Evolutionary conservation across 2,113 vertebrate species (phyloP), one percentile per base, ranked within the genome.

Genomic region (Pomatorhinus ruficollis): DNA sequence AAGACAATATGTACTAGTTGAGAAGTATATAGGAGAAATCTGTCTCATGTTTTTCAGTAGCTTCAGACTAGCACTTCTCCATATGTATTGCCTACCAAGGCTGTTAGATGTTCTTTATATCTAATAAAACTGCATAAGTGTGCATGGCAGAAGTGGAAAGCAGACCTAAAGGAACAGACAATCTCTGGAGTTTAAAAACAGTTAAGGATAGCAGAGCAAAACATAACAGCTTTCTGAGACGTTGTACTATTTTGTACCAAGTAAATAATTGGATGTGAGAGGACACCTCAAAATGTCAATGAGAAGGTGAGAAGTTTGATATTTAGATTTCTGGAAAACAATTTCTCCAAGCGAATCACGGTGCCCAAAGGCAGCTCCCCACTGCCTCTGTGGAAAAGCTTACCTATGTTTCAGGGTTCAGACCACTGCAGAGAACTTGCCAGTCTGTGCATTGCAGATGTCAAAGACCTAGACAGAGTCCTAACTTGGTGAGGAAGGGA

Each of bases 391-490:
- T 50, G 63, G 54, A 61, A 88, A 79, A 28, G 27, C 78, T 83
- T 76, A 25, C 53, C 45, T 65, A 3, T 0, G 0, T 57, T 8
- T 0, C 30, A 15, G 47, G 11, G n/a, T 39, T 80, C 37, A 49
- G 54, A 52, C 13, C 31, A 16, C 63, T 76, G 74, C 44, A 66
- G 70, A 83, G 40, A 42, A 23, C 31, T 56, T 79, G 40, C 31
- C 44, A 42, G 20, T 64, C 18, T 63, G 18, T 52, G 44, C 2
- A 9, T 25, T 68, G 53, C 50, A 56, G 54, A 24, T 70, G n/a
- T 57, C 68, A 39, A 69, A 90, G 66, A 59, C 45, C 16, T 49
- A 44, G 44, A 13, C 0, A 33, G 40, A 69, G 13, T 23, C 39
- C 37, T 45, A 9, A 24, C 42, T 4, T 79, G 53, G 27, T 66